Base-by-base conservation (phyloP, 2,888 invertebrate species). In the Megaustenia siamemsis region DNA sequence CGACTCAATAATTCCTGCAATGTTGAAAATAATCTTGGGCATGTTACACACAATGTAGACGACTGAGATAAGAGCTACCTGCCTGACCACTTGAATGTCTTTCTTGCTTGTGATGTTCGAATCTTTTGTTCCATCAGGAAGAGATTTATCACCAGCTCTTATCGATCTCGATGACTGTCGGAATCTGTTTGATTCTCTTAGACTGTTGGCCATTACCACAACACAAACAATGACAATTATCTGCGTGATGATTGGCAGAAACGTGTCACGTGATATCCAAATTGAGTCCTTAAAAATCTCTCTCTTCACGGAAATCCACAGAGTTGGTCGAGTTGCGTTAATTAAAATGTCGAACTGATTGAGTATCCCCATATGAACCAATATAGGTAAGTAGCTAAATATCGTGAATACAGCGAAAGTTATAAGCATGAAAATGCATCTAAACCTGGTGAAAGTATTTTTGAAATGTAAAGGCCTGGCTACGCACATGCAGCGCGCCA, bases 401-500 rank as follows among this genome's bases (percentile, higher is more conserved):
- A 82, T n/a, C 6, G 73, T 60, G 32, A 82, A 56, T 12, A 82
- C 28, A 21, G 60, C 24, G 21, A 82, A 82, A 15, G 28, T 8
- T 18, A 6, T n/a, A 8, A 56, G 43, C 24, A 60, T 49, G 15
- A 40, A 10, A 15, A 73, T 60, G n/a, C 60, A 73, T 38, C 71
- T 32, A 6, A 10, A 40, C 35, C 73, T 71, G 43, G 56, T 73
- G 21, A 82, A 73, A 1, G 63, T 3, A 38, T 73, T 32, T 43
- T 60, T 71, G 63, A 82, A 82, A 32, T 63, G 53, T 49, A 73
- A 60, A 0, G 82, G 82, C 32, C 43, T 56, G 0, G 73, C 60
- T 32, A 82, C 75, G 38, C 82, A 82, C 73, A 82, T 71, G 32
- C 82, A 82, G 12, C 82, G 53, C 8, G 60, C 73, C 0, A 82